Evolutionary conservation across 1,140 invertebrate genomes (phyloP).

Genomic region (Drosophila grimshawi): DNA sequence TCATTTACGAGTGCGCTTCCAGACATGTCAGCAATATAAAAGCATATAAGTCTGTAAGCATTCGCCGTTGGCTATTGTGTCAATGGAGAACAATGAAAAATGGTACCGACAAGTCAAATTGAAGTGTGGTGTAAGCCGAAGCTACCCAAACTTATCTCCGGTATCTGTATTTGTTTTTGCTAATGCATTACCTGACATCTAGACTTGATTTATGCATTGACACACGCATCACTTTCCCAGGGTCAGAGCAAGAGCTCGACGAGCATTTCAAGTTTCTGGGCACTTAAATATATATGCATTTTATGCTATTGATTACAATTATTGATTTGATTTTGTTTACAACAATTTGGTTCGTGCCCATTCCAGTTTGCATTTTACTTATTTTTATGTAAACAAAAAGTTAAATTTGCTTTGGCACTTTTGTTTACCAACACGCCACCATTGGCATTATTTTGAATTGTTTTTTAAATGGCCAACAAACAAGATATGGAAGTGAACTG

Average conservation of each 20-base stretch:
- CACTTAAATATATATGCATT: slow-evolving; percentile 42
- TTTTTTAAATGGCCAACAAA: slow-evolving; percentile 64
- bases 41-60: not conserved
- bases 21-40: not conserved
- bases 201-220: slow-evolving; percentile 53
- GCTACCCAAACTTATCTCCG: not conserved
- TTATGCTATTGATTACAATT: slow-evolving; percentile 42
- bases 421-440: slow-evolving; percentile 33
- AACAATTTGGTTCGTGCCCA: not conserved
- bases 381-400: slow-evolving; percentile 48
- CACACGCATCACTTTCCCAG: slow-evolving; percentile 14
- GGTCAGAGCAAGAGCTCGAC: not conserved
- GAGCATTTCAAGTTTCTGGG: not conserved
- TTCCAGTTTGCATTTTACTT: slow-evolving; percentile 46
- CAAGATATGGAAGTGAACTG: slow-evolving; percentile 27
- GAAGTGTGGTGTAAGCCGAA: slow-evolving; percentile 31
- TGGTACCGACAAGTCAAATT: slow-evolving; percentile 43
- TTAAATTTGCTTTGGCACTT: slow-evolving; percentile 43
- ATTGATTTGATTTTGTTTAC: slow-evolving; percentile 41
- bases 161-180: not conserved
- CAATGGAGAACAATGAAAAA: slow-evolving; percentile 40
- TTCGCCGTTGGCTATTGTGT: slow-evolving; percentile 47
- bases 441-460: slow-evolving; percentile 67
- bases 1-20: slow-evolving; percentile 22
- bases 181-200: slow-evolving; percentile 11